A percentile compares a stretch with the other conserved stretches of the same genome.
Conservation (phyloP, 2,888 invertebrate species). For the Phania funesta region DNA sequence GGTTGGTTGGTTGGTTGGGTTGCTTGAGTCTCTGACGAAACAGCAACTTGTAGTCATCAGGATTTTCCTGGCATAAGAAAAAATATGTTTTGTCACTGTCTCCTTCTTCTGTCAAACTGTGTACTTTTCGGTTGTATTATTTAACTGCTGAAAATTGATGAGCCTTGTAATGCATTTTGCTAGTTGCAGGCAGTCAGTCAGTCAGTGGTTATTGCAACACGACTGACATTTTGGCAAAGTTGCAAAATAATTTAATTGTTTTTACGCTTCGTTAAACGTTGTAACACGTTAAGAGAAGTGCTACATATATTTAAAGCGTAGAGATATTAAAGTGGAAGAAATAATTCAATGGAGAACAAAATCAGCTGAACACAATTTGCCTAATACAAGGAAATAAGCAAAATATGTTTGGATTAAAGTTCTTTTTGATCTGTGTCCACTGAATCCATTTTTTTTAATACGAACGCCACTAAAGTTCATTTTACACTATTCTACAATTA, state of each 20-base stretch:
- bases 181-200: not conserved
- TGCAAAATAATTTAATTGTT: conserved; percentile 43
- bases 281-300: not conserved
- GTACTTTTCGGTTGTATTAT: conserved; percentile 3
- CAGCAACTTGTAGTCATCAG: conserved; percentile 31
- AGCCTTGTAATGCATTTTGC: conserved; percentile 28
- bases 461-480: no score
- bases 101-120: not conserved
- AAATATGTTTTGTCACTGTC: conserved; percentile 31
- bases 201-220: not conserved
- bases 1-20: conserved; percentile 10
- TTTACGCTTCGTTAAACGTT: conserved; percentile 38
- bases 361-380: not conserved
- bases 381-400: no score
- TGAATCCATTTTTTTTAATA: no score
- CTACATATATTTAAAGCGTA: not conserved
- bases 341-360: not conserved
- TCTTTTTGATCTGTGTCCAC: no score
- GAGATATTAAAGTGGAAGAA: conserved; percentile 2
- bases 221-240: conserved; percentile 51
- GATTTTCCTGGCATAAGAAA: not conserved
- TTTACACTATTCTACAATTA: no score
- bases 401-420: no score
- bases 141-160: conserved; percentile 43
- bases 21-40: conserved; percentile 13